A percentile compares a stretch with the other conserved stretches of the same genome.
Conservation (phyloP, 2,113 vertebrate species). For the Eleginops maclovinus region DNA sequence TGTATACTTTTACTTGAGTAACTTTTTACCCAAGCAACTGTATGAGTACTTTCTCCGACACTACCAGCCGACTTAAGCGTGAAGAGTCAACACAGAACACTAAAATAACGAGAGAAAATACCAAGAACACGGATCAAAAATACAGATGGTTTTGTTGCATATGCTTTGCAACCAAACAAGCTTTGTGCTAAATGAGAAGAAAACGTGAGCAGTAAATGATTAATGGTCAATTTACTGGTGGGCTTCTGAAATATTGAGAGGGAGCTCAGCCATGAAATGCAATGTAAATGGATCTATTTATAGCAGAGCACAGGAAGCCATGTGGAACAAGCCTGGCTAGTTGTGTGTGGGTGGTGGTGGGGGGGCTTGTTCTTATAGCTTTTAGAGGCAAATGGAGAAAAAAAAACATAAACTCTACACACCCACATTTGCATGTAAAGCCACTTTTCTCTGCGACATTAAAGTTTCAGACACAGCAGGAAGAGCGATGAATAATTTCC, state of each 20-base stretch:
- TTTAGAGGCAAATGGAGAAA: slow-evolving; percentile 63
- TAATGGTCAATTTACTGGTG: slow-evolving; percentile 75
- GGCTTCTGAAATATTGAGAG: slow-evolving; percentile 76
- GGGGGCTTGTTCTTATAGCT: slow-evolving; percentile 64
- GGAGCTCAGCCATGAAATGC: slow-evolving; percentile 76
- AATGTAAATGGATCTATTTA: slow-evolving; percentile 80
- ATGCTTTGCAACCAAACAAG: not conserved
- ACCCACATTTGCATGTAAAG: slow-evolving; percentile 76
- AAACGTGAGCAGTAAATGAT: slow-evolving; percentile 71
- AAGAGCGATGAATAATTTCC: slow-evolving; percentile 76
- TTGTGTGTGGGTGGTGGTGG: not conserved
- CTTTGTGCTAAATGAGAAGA: slow-evolving; percentile 48
- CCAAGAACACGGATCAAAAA: not conserved
- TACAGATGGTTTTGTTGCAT: not conserved
- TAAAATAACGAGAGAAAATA: not conserved
- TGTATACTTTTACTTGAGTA: too few species aligned
- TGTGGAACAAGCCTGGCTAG: slow-evolving; percentile 52
- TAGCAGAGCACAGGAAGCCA: slow-evolving; percentile 63
- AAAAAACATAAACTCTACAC: slow-evolving; percentile 32
- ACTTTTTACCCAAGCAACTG: too few species aligned
- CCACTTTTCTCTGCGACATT: slow-evolving; percentile 63
- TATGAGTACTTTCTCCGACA: too few species aligned
- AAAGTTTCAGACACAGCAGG: slow-evolving; percentile 70
- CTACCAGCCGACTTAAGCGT: too few species aligned
- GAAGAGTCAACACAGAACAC: too few species aligned